phyloP scores from a whole-genome alignment of 2,888 invertebrate species.

The Drosophila niveifrons region DNA sequence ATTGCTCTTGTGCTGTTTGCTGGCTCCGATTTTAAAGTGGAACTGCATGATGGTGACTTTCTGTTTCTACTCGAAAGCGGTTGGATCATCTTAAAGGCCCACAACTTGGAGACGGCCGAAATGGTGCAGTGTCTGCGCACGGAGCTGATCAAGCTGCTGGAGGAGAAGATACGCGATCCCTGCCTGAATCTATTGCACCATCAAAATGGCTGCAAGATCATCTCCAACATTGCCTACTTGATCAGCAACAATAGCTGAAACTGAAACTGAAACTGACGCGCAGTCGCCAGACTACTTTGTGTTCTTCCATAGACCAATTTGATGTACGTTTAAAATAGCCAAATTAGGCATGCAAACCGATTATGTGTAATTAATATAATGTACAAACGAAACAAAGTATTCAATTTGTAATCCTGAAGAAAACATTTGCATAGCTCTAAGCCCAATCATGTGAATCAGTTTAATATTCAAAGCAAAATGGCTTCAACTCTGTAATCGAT shows the following conservation, averaged over 20 bases:
- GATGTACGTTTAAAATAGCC: constrained; percentile 15
- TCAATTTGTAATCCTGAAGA: background rate
- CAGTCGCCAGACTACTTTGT: constrained; percentile 17
- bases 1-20: constrained; percentile 90
- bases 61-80: constrained; percentile 91
- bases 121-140: constrained; percentile 91
- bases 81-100: constrained; percentile 93
- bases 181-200: constrained; percentile 90
- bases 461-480: no score
- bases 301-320: constrained; percentile 15
- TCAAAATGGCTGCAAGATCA: constrained; percentile 91
- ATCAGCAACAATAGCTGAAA: constrained; percentile 86
- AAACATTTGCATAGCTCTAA: no score
- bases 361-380: constrained; percentile 5
- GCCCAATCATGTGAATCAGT: no score
- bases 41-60: constrained; percentile 90
- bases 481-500: no score
- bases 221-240: constrained; percentile 91
- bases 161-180: constrained; percentile 94
- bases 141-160: constrained; percentile 91
- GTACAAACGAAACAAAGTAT: constrained; percentile 11
- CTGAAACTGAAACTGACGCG: background rate
- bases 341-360: constrained; percentile 5
- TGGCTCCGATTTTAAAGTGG: constrained; percentile 91
- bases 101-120: constrained; percentile 92